Percentiles rank a stretch among this genome's conserved stretches.
Conservation (phyloP, 2,113 vertebrate genomes). For the Gopherus flavomarginatus region DNA sequence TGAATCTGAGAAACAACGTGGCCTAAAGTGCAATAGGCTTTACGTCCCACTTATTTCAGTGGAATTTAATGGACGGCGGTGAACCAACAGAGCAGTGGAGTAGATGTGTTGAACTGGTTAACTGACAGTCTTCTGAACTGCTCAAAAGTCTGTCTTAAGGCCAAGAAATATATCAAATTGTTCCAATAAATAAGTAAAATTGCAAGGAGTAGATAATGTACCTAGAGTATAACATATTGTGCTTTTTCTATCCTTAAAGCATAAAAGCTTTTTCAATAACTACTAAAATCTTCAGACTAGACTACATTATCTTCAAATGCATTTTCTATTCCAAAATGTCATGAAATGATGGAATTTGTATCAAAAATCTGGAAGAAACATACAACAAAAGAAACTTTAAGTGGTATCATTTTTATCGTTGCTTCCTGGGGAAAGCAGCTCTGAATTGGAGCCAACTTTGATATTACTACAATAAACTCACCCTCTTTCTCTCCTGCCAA, state of each 20-base stretch:
- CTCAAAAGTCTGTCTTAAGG: not conserved
- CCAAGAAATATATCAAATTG: not conserved
- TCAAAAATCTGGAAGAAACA: conserved; percentile 47
- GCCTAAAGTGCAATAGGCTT: fast-evolving
- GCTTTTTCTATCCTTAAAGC: not conserved
- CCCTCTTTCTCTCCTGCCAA: not conserved
- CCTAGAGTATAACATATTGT: not conserved
- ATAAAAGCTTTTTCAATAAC: conserved; percentile 24
- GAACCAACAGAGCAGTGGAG: fast-evolving
- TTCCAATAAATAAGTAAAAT: not conserved
- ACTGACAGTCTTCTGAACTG: not conserved
- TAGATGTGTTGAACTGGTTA: not conserved
- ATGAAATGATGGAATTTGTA: conserved; percentile 15
- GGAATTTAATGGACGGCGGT: not conserved
- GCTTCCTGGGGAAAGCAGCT: not conserved
- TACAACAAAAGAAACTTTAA: conserved; percentile 41
- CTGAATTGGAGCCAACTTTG: not conserved
- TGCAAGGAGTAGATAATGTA: not conserved
- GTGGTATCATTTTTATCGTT: conserved; percentile 3
- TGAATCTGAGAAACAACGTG: fast-evolving
- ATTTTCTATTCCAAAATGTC: conserved; percentile 29
- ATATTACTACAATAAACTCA: not conserved
- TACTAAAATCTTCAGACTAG: conserved; percentile 37
- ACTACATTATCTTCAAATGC: conserved; percentile 39
- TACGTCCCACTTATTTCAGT: fast-evolving